Evolutionary conservation across 2,888 invertebrate genomes (phyloP).

Genomic region (Agrilus mali): DNA sequence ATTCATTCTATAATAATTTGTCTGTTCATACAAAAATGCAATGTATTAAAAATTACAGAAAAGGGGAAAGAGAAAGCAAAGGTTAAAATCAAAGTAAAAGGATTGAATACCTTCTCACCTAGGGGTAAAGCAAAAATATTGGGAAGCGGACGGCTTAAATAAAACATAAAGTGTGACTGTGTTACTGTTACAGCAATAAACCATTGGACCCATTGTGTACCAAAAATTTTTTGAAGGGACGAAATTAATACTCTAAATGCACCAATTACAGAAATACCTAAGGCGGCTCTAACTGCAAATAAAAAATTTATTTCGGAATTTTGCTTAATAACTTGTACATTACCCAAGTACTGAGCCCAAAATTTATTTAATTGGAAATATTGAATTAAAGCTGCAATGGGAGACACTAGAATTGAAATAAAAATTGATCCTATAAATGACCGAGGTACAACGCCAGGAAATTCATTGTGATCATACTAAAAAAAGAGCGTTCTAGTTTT

Average conservation of each 20-base stretch:
- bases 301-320: conserved; percentile 3
- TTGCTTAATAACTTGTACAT: conserved; percentile 15
- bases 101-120: conserved; percentile 45
- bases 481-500: conserved; percentile 20
- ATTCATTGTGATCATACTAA: conserved; percentile 96
- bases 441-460: conserved; percentile 94
- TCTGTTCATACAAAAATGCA: conserved; percentile 3
- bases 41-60: conserved; percentile 1
- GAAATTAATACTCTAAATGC: conserved; percentile 63
- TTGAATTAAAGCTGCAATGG: conserved; percentile 56
- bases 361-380: conserved; percentile 66
- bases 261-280: conserved; percentile 64
- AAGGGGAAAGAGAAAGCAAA: conserved; percentile 4
- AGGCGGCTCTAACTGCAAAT: conserved; percentile 64
- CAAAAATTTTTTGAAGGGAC: conserved; percentile 66
- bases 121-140: conserved; percentile 88
- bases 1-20: neutral
- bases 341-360: conserved; percentile 81
- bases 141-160: conserved; percentile 85
- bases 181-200: conserved; percentile 71
- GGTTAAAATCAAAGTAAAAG: neutral
- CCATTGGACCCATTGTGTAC: conserved; percentile 67
- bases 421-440: conserved; percentile 87
- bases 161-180: conserved; percentile 98
- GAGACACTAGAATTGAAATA: conserved; percentile 65